phyloP scores from a whole-genome alignment of 2,888 invertebrate genomes.

The Reticulitermes lucifugus region DNA sequence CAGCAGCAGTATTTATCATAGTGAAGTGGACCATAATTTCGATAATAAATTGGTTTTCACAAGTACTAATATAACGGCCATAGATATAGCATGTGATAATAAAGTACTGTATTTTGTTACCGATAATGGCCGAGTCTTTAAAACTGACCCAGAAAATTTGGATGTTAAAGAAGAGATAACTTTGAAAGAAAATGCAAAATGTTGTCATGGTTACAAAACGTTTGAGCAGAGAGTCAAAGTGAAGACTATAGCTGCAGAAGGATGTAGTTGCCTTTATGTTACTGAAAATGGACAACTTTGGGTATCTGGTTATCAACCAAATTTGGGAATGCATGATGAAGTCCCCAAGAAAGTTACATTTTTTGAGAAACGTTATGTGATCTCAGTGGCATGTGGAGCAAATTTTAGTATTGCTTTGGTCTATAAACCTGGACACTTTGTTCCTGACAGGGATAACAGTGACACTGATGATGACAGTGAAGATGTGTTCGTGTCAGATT shows the following conservation, averaged over 20 bases:
- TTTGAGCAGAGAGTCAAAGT: constrained; percentile 73
- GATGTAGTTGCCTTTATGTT: constrained; percentile 73
- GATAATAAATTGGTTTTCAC: constrained; percentile 19
- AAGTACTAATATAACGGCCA: constrained; percentile 67
- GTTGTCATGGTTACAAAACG: constrained; percentile 76
- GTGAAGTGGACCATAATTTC: constrained; percentile 58
- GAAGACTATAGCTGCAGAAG: constrained; percentile 71
- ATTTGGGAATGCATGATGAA: constrained; percentile 70
- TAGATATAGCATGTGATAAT: constrained; percentile 74
- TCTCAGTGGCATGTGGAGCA: constrained; percentile 78
- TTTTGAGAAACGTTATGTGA: constrained; percentile 76
- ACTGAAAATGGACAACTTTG: constrained; percentile 76
- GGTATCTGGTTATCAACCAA: constrained; percentile 77
- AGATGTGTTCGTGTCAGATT: constrained; percentile 74
- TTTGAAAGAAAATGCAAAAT: constrained; percentile 73
- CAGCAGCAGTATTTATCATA: constrained; percentile 63
- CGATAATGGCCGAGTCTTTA: constrained; percentile 71
- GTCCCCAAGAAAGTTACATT: constrained; percentile 73
- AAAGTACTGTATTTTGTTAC: constrained; percentile 72
- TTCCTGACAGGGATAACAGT: constrained; percentile 62
- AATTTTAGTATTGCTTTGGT: constrained; percentile 82
- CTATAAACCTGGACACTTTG: constrained; percentile 68
- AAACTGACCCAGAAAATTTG: constrained; percentile 67
- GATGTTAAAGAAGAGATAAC: constrained; percentile 71
- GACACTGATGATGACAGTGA: constrained; percentile 71